A percentile compares a stretch with the other conserved stretches of the same genome.
Conservation (phyloP, 1,140 invertebrate species). For the Drosophila albomicans region DNA sequence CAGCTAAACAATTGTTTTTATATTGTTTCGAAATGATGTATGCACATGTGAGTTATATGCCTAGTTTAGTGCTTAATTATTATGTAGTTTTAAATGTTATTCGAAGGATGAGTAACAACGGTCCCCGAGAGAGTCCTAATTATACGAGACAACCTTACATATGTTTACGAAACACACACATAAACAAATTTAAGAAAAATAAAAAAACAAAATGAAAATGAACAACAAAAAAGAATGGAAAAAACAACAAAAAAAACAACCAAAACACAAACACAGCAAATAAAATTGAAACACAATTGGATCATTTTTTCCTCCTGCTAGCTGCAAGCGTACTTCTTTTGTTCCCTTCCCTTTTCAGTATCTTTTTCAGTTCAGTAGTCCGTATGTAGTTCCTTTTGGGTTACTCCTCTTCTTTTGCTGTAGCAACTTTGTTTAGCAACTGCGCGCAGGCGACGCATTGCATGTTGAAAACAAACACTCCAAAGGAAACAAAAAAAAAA, state of each 20-base stretch:
- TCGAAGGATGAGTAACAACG: conserved; percentile 12
- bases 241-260: conserved; percentile 15
- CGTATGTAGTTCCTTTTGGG: conserved; percentile 3
- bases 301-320: conserved; percentile 31
- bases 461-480: conserved; percentile 20
- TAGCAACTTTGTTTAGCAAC: conserved; percentile 26
- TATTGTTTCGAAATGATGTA: conserved; percentile 46
- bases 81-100: conserved; percentile 80
- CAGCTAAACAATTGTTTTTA: conserved; percentile 68
- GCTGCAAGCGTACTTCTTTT: conserved; percentile 40
- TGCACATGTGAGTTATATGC: conserved; percentile 67
- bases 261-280: conserved; percentile 50
- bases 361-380: conserved; percentile 15
- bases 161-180: conserved; percentile 54
- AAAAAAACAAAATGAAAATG: conserved; percentile 32
- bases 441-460: conserved; percentile 55
- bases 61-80: conserved; percentile 78
- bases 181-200: conserved; percentile 27
- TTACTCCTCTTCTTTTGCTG: background rate
- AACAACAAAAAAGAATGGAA: conserved; percentile 3
- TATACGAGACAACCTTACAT: conserved; percentile 53
- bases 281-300: conserved; percentile 60
- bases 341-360: background rate
- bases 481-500: conserved; percentile 1
- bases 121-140: conserved; percentile 29